Evolutionary conservation across 2,888 invertebrate species (phyloP), one percentile per base, ranked within the genome.

Genomic region (Eupithecia inturbata): DNA sequence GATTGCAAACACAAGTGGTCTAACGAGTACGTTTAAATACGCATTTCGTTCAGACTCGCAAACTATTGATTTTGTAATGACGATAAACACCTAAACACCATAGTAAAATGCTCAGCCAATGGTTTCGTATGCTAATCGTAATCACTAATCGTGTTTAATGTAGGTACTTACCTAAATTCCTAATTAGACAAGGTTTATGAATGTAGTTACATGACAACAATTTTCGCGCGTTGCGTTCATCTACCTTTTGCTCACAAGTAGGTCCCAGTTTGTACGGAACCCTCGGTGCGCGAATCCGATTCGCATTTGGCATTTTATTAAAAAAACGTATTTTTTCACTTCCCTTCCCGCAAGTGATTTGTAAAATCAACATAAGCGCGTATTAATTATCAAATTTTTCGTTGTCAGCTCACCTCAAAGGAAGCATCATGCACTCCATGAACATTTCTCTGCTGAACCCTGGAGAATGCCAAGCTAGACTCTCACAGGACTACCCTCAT

Each of bases 361-460:
- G 31, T 31, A 31, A 31, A 31, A 31, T 31, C 6, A 31, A 31
- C 31, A 31, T 31, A 6, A 31, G 3, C 31, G 4, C 31, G 31
- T 31, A 33, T 33, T 36, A 0, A 36, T 36, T 36, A 36, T 7
- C 36, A 36, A 36, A 6, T 36, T 14, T 39, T 5, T 49, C 41
- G n/a, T 79, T 89, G 90, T 22, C 91, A 98, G 97, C 96, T 74
- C 96, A 97, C 80, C 95, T 96, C 19, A 95, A 96, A 77, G 97
- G 97, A 80, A 96, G 96, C 74, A 93, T 97, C 69, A 96, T 97
- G 96, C 97, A 97, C 87, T 95, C 96, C 73, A 90, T 97, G 67
- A 95, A 96, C 85, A 96, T 97, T 0, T 95, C 96, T 12, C 90
- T 97, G 0, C 91, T 97, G 77, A 95, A 95, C 78, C 95, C 95